Percentiles rank a stretch among this genome's conserved stretches.
Evolutionary conservation across 2,113 vertebrate species (phyloP).

Genomic region (Eudyptes chrysolophus): DNA sequence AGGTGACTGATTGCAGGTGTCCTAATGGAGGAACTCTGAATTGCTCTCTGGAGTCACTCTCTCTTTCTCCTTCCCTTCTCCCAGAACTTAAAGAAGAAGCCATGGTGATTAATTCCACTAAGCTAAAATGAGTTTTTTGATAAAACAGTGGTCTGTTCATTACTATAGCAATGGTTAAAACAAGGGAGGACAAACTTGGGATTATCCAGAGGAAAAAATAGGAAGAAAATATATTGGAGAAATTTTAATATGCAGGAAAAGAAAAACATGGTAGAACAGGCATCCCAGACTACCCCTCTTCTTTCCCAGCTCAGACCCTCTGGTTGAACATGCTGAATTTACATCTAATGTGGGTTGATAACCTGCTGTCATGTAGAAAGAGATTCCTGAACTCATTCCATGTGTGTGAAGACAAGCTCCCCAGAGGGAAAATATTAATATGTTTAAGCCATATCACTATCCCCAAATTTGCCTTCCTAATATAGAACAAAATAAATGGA

Average conservation of each 20-base stretch:
- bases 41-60: background rate
- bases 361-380: background rate
- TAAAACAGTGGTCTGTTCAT: background rate
- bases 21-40: background rate
- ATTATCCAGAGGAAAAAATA: background rate
- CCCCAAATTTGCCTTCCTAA: background rate
- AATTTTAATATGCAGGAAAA: background rate
- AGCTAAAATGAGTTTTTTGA: background rate
- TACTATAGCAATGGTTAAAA: background rate
- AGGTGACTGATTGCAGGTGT: background rate
- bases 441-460: constrained; percentile 25
- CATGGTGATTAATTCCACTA: background rate
- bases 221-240: background rate
- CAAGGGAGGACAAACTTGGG: background rate
- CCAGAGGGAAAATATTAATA: background rate
- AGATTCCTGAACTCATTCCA: background rate
- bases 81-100: background rate
- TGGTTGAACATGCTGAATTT: background rate
- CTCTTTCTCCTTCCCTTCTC: background rate
- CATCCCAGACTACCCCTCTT: background rate
- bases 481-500: constrained; percentile 14
- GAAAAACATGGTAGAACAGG: background rate
- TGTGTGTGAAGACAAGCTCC: background rate
- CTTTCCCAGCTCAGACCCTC: background rate
- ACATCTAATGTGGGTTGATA: background rate